Percentiles rank a stretch among this genome's conserved stretches.
Conservation (phyloP, 2,888 invertebrate genomes). For the Aspidiotus rigidus region DNA sequence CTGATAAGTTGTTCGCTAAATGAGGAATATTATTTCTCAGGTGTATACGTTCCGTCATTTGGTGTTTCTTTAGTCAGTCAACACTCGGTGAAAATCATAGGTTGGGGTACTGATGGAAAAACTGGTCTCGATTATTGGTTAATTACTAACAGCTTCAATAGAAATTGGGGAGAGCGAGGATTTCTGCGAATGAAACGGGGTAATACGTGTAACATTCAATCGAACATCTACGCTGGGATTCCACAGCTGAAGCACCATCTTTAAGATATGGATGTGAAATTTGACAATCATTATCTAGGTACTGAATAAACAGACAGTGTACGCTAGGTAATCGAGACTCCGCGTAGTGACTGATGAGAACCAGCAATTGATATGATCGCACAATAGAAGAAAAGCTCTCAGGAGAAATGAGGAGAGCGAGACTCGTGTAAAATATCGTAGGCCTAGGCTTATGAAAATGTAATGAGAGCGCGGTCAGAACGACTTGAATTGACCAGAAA, state of each 20-base stretch:
- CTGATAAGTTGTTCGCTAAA: not conserved
- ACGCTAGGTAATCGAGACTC: too few species aligned
- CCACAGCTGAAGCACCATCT: not conserved
- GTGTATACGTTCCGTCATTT: conserved; percentile 14
- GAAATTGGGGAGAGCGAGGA: conserved; percentile 9
- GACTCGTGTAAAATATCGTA: too few species aligned
- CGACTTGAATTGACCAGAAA: too few species aligned
- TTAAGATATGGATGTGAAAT: too few species aligned
- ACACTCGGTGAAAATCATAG: conserved; percentile 21
- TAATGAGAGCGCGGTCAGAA: too few species aligned
- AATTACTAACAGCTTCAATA: conserved; percentile 22
- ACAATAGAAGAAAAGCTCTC: too few species aligned
- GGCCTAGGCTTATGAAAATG: too few species aligned
- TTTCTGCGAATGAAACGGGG: conserved; percentile 14
- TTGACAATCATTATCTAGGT: too few species aligned
- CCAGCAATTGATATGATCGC: too few species aligned
- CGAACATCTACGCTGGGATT: not conserved
- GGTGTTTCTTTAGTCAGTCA: conserved; percentile 16
- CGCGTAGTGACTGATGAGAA: too few species aligned
- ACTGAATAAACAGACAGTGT: too few species aligned
- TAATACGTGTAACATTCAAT: not conserved
- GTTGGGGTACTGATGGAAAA: conserved; percentile 14
- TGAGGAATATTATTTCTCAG: not conserved
- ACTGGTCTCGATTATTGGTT: conserved; percentile 15
- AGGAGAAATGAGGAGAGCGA: too few species aligned